These are phyloP conservation scores for Eupithecia insigniata DNA, from an alignment of 2,888 invertebrate species.

Conservation along the genomic window DNA sequence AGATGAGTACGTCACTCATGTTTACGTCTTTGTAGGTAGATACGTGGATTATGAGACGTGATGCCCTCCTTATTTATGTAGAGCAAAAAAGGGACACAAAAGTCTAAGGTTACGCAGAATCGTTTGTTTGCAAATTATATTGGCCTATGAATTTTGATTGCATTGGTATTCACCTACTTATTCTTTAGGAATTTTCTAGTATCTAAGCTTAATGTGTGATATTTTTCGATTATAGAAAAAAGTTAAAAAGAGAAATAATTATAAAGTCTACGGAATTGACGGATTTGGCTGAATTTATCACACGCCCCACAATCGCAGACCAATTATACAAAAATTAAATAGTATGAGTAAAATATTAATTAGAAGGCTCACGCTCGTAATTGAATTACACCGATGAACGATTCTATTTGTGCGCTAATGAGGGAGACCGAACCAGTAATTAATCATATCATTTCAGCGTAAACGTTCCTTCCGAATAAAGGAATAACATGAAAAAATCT, in stretches of 20 bases:
- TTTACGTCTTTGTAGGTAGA: constrained; percentile 68
- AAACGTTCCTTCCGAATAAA: constrained; percentile 79
- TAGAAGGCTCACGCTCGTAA: constrained; percentile 71
- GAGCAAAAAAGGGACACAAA: constrained; percentile 47
- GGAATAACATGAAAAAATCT: constrained; percentile 76
- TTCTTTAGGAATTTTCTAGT: background rate
- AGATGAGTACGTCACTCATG: constrained; percentile 75
- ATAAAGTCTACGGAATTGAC: background rate
- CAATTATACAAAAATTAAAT: constrained; percentile 43
- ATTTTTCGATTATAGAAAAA: background rate
- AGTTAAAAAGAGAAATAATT: background rate
- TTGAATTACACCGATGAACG: constrained; percentile 82
- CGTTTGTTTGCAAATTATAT: constrained; percentile 76
- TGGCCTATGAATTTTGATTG: constrained; percentile 64
- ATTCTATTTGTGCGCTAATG: constrained; percentile 81
- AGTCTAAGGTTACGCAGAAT: constrained; percentile 61
- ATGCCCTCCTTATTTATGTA: constrained; percentile 69
- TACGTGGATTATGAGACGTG: constrained; percentile 78
- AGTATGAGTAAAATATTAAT: constrained; percentile 71
- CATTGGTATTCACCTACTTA: constrained; percentile 25
- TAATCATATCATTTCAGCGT: constrained; percentile 83
- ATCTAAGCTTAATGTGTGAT: background rate
- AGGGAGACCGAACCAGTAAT: constrained; percentile 78
- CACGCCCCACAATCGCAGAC: constrained; percentile 11
- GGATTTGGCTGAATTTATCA: background rate